Evolutionary conservation across 2,888 invertebrate genomes (phyloP), one percentile per base, ranked within the genome.

Genomic region (Ecliptopera silaceata): DNA sequence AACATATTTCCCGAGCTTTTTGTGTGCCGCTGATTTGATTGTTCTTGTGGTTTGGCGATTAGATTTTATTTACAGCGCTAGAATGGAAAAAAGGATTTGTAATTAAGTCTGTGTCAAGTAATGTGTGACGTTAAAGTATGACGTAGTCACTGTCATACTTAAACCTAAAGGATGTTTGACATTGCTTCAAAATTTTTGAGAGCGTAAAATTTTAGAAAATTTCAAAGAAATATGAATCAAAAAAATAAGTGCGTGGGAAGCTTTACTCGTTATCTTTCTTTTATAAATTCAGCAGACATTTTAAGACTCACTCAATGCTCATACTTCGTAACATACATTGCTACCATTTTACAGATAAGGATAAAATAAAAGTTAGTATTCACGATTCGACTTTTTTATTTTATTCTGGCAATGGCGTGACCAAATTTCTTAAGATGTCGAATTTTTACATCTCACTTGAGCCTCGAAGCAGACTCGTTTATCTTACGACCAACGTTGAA

Each of bases 401-500:
- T 64, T 59, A 59, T 64, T 59, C 51, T 57, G 57, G 29, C 47
- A 54, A 65, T 66, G 56, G 59, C 66, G 61, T 64, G 65, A 64
- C 65, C 61, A 62, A 70, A 77, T 75, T 74, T 65, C 54, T 34
- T 66, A 68, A 70, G 67, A 68, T 63, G 67, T 68, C 63, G 67
- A 72, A 73, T 79, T 47, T 79, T 79, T 75, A 74, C 71, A 69
- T 71, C 66, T 60, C 60, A 66, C 61, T 64, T 67, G 70, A 74
- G 71, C 73, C 69, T 71, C 64, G 71, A 74, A 64, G 64, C 66
- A 72, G 65, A 64, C 74, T 68, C 74, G 74, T 82, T 82, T 85
- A 82, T 86, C 82, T 80, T 72, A 63, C 71, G 65, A 72, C 71
- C 70, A 77, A 79, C 79, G 79, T 87, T 78, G 84, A 85, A 84